Evolutionary conservation across 2,113 vertebrate genomes (phyloP), one percentile per base, ranked within the genome.

Genomic region (Paramisgurnus dabryanus): DNA sequence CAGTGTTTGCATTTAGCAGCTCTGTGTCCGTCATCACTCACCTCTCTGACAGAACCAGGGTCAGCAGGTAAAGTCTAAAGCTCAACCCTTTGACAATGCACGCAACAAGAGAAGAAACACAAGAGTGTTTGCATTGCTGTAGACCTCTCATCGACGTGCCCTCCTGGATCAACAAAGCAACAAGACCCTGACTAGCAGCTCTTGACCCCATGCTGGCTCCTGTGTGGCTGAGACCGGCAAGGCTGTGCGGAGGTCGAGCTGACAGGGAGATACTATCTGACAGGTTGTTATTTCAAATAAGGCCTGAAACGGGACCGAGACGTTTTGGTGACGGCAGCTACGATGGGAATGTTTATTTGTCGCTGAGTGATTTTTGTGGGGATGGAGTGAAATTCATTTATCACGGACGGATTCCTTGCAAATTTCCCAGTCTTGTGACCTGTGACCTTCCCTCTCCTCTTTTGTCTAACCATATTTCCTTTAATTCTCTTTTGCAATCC

Each of bases 191-290:
- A 83, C 73, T 67, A 68, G 9, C 47, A 80, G 77, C 86, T 83
- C 82, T 82, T 85, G 77, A 85, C 84, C 84, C 67, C 55, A 49
- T 41, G 53, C 79, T 75, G 76, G 79, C 86, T 82, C 77, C 82
- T 74, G 80, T 79, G 72, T 77, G 76, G 67, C 80, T 81, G 80
- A 75, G 72, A 80, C 53, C 40, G 40, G 57, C 65, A 55, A 39
- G 76, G 39, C 72, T 69, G 55, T 27, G 75, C 69, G 74, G 82
- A 85, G 77, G 61, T 82, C 72, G 78, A 82, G 80, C 73, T 77
- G 80, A 80, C 67, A 61, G 84, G 45, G n/a, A 84, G 82, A 86
- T 86, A 82, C 67, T 79, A 84, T 86, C 85, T 83, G 77, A 83
- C 76, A 61, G 60, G 60, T 53, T 60, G 67, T 73, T 80, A 79